A percentile compares a stretch with the other conserved stretches of the same genome.
These are phyloP conservation scores for Drosophila nebulosa DNA, from an alignment of 1,140 invertebrate genomes.

Conservation along the genomic window DNA sequence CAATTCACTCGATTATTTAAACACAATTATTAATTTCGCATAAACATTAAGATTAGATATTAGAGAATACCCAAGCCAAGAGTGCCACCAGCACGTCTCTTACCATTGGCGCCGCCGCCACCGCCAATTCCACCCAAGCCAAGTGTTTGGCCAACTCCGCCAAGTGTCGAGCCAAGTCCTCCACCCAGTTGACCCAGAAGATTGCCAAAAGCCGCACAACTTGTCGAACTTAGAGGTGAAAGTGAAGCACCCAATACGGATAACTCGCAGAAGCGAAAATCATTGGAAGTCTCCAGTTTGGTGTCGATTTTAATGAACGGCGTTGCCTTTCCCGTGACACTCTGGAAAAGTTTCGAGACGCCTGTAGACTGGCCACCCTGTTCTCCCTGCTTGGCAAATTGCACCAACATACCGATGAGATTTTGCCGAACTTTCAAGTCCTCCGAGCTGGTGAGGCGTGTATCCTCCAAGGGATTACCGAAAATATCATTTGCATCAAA, in stretches of 20 bases:
- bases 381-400: constrained; percentile 83
- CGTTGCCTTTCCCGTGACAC: constrained; percentile 82
- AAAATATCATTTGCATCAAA: constrained; percentile 85
- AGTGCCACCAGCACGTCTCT: constrained; percentile 21
- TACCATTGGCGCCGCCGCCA: constrained; percentile 6
- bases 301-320: constrained; percentile 83
- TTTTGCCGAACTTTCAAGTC: constrained; percentile 84
- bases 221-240: constrained; percentile 82
- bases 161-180: constrained; percentile 29
- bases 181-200: constrained; percentile 54
- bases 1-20: neutral
- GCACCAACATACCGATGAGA: constrained; percentile 85
- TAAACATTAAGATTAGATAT: neutral
- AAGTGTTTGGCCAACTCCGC: constrained; percentile 36
- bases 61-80: constrained; percentile 52
- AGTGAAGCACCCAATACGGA: constrained; percentile 83
- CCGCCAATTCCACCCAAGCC: constrained; percentile 23
- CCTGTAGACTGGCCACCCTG: constrained; percentile 22
- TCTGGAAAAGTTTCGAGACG: constrained; percentile 79
- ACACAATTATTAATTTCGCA: neutral
- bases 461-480: constrained; percentile 82
- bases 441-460: constrained; percentile 78
- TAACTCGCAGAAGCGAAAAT: constrained; percentile 85
- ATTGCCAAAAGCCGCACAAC: constrained; percentile 79
- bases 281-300: constrained; percentile 80